Evolutionary conservation across 2,113 vertebrate species (phyloP).

Genomic region (Atherinomorus stipes): DNA sequence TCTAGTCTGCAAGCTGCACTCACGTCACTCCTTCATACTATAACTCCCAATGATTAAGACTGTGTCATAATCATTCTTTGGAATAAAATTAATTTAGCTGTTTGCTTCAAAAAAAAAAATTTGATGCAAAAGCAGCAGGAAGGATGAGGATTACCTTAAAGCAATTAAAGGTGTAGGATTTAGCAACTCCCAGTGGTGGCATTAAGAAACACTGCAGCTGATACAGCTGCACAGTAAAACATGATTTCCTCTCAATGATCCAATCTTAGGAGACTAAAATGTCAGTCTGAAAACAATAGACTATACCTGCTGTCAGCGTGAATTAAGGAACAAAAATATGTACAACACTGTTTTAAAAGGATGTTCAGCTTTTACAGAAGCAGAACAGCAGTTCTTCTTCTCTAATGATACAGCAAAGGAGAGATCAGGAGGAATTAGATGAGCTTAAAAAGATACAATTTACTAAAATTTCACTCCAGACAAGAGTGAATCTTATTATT

Average conservation of each 20-base stretch:
- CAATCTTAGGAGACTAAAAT: slow-evolving; percentile 9
- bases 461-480: not conserved
- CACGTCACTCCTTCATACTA: not conserved
- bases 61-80: slow-evolving; percentile 2
- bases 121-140: slow-evolving; percentile 13
- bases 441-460: not conserved
- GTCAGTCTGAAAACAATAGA: slow-evolving; percentile 19
- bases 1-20: not conserved
- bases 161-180: slow-evolving; percentile 22
- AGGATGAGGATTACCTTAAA: slow-evolving; percentile 19
- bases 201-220: slow-evolving; percentile 1
- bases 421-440: slow-evolving; percentile 6
- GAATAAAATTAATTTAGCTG: not conserved
- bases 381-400: not conserved
- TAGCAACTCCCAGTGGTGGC: slow-evolving; percentile 5
- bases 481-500: not conserved
- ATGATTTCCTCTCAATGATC: slow-evolving; percentile 4
- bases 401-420: not conserved
- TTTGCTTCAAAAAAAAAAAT: slow-evolving; percentile 11
- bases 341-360: not conserved
- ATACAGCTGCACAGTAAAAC: not conserved
- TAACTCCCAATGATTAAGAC: not conserved
- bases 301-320: not conserved
- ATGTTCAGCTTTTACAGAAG: slow-evolving; percentile 1
- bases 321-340: not conserved